Conservation (phyloP, 2,113 vertebrate species). For the Heloderma charlesbogerti region DNA sequence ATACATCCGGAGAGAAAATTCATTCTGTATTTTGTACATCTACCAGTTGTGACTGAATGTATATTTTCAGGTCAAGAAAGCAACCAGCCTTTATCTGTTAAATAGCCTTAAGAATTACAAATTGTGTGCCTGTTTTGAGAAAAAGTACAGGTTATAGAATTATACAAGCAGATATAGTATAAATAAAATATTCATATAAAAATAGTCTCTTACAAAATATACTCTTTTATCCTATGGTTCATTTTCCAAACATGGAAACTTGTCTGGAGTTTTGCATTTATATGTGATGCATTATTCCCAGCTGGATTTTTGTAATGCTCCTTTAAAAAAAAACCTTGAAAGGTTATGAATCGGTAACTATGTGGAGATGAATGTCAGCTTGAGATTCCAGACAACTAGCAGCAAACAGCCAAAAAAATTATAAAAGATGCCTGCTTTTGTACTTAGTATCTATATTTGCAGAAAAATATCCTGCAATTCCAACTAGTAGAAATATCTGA, state of each 20-base stretch:
- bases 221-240: constrained; percentile 87
- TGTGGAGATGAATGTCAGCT: constrained; percentile 71
- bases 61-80: constrained; percentile 64
- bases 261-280: constrained; percentile 80
- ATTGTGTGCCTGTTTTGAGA: constrained; percentile 70
- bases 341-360: constrained; percentile 70
- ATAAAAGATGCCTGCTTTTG: constrained; percentile 73
- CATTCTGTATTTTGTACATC: constrained; percentile 60
- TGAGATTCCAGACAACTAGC: constrained; percentile 90
- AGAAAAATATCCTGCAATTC: constrained; percentile 68
- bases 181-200: constrained; percentile 98
- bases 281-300: constrained; percentile 66
- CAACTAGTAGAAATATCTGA: constrained; percentile 76
- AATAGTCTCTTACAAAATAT: constrained; percentile 99
- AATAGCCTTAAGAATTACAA: constrained; percentile 73
- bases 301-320: constrained; percentile 67
- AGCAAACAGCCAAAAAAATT: constrained; percentile 84
- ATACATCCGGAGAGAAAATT: constrained; percentile 74
- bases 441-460: constrained; percentile 68
- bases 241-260: constrained; percentile 84
- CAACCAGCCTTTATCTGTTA: constrained; percentile 63
- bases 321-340: constrained; percentile 56
- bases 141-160: constrained; percentile 76
- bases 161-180: constrained; percentile 85
- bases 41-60: constrained; percentile 54